Conservation (phyloP, 92 coral and sea anemone species). For the Palythoa caribaeorum region DNA sequence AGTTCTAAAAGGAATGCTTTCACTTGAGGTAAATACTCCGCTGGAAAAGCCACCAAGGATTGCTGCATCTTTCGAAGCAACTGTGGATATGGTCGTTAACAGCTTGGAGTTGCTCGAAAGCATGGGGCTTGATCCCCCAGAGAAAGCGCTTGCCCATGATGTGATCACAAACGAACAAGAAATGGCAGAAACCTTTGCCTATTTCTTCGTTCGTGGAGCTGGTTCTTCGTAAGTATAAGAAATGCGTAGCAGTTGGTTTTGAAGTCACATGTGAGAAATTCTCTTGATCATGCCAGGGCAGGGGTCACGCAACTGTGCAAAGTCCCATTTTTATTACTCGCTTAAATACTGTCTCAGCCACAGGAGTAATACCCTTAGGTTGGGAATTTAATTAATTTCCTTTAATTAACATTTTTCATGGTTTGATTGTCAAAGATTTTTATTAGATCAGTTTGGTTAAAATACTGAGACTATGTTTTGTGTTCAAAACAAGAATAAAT, state of each 20-base stretch:
- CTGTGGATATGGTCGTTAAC: constrained; percentile 72
- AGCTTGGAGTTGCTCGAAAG: constrained; percentile 75
- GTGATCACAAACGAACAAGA: constrained; percentile 74
- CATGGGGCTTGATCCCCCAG: constrained; percentile 77
- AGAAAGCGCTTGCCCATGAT: constrained; percentile 78
- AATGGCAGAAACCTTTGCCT: constrained; percentile 89
- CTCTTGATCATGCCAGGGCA: too few relatives aligned
- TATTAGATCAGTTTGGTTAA: too few relatives aligned
- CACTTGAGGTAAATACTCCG: constrained; percentile 65
- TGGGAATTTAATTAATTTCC: too few relatives aligned
- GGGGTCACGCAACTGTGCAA: too few relatives aligned
- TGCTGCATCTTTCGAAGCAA: constrained; percentile 78
- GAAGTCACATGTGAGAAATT: background rate
- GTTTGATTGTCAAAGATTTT: too few relatives aligned
- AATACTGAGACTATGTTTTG: too few relatives aligned
- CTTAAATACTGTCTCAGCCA: too few relatives aligned
- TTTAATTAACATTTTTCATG: too few relatives aligned
- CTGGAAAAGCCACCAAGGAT: constrained; percentile 71
- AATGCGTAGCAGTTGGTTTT: too few relatives aligned
- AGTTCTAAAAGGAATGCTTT: constrained; percentile 76
- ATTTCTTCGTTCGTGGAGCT: constrained; percentile 88
- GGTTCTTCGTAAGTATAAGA: constrained; percentile 80
- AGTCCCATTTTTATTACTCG: too few relatives aligned
- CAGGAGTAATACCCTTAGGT: too few relatives aligned
- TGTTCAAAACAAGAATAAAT: too few relatives aligned